These are phyloP conservation scores for Pagetopsis macropterus DNA, from an alignment of 2,797 vertebrate genomes.

Conservation along the genomic window DNA sequence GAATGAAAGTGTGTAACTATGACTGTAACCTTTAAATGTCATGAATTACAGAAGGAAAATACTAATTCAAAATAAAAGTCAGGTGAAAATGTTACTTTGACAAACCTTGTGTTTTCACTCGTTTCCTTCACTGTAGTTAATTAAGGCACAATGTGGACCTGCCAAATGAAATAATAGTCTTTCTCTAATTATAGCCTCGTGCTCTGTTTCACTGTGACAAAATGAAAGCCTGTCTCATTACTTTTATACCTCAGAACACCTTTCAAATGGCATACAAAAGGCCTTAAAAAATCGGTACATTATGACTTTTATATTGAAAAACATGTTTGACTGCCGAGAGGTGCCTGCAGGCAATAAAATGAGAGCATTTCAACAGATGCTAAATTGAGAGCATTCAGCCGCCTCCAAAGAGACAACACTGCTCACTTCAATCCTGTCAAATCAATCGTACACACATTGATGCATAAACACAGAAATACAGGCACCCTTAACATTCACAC, in stretches of 20 bases:
- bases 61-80: background rate
- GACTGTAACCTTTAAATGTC: background rate
- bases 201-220: constrained; percentile 32
- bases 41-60: background rate
- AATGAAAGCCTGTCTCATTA: constrained; percentile 17
- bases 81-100: too few species aligned
- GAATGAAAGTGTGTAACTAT: background rate
- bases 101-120: background rate
- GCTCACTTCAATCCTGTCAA: constrained; percentile 5
- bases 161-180: constrained; percentile 50
- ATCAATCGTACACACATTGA: constrained; percentile 3
- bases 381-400: constrained; percentile 1
- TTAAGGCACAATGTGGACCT: constrained; percentile 37
- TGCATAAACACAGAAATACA: background rate
- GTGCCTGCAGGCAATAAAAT: constrained; percentile 15
- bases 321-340: constrained; percentile 11
- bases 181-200: constrained; percentile 42
- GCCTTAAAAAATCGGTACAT: background rate
- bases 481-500: background rate
- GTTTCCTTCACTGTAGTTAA: constrained; percentile 48
- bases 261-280: background rate
- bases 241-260: background rate
- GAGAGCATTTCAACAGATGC: constrained; percentile 23
- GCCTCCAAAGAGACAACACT: constrained; percentile 4
- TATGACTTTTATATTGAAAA: background rate